Evolutionary conservation across 2,113 vertebrate genomes (phyloP).

Genomic region (Semnopithecus entellus): DNA sequence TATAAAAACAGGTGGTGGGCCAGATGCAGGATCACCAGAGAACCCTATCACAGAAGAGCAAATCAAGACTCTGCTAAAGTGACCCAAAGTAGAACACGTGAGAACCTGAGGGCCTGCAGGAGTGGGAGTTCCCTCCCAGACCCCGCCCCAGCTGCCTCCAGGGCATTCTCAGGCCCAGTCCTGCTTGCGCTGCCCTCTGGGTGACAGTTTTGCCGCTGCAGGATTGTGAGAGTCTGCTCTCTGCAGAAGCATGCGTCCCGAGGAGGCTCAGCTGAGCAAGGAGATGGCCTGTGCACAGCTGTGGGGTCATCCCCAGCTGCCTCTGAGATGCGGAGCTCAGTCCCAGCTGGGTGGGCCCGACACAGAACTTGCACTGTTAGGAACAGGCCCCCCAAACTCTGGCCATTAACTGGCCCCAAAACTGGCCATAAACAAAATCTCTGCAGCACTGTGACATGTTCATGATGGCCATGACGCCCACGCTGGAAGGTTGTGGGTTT

Average conservation of each 20-base stretch:
- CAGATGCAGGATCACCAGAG: too few species aligned
- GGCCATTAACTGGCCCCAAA: too few species aligned
- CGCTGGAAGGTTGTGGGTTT: too few species aligned
- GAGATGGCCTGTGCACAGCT: background rate
- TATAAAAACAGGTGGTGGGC: background rate
- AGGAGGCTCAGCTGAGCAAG: background rate
- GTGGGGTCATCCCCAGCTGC: background rate
- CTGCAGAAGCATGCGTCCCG: background rate
- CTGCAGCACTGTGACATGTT: too few species aligned
- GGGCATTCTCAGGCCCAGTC: background rate
- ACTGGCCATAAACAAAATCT: too few species aligned
- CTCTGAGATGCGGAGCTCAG: background rate
- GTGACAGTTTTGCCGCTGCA: background rate
- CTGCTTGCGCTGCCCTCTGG: background rate
- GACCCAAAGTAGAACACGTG: background rate
- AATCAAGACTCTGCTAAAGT: background rate
- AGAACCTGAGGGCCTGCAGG: fast-evolving
- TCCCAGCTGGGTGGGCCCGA: fast-evolving
- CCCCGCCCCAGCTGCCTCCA: too few species aligned
- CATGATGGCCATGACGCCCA: too few species aligned
- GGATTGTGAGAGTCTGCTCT: background rate
- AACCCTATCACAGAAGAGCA: background rate
- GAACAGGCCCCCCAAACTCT: too few species aligned
- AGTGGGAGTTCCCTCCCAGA: too few species aligned
- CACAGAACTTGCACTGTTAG: background rate